Evolutionary conservation across 1,140 invertebrate species (phyloP).

Genomic region (Sarcophaga peregrina): DNA sequence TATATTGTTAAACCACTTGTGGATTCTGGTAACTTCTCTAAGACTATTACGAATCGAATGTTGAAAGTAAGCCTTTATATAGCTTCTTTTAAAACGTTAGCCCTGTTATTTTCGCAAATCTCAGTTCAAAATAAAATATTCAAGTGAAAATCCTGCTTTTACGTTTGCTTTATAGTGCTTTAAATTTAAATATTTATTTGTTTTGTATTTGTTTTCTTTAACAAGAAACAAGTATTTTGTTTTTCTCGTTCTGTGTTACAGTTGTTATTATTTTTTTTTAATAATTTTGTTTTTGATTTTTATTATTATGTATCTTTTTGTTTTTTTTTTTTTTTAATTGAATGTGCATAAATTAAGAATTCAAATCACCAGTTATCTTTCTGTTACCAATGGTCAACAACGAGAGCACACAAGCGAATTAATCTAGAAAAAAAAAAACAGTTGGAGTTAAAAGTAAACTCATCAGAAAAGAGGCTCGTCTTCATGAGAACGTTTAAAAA

Average conservation of each 20-base stretch:
- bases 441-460: neutral
- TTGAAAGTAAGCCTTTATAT: slow-evolving; percentile 51
- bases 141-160: slow-evolving; percentile 60
- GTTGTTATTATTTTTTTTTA: slow-evolving; percentile 48
- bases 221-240: slow-evolving; percentile 64
- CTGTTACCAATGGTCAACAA: neutral
- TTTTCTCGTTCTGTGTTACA: slow-evolving; percentile 55
- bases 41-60: slow-evolving; percentile 4
- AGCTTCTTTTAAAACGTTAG: slow-evolving; percentile 41
- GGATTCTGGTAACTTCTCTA: neutral
- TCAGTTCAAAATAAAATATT: slow-evolving; percentile 41
- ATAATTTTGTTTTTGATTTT: slow-evolving; percentile 42
- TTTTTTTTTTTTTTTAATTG: too few species aligned
- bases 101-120: neutral
- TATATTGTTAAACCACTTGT: neutral
- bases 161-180: neutral
- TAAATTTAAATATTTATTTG: slow-evolving; percentile 38
- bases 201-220: slow-evolving; percentile 30
- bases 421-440: neutral
- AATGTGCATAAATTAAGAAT: slow-evolving; percentile 32
- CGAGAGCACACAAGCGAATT: neutral
- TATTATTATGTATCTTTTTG: too few species aligned
- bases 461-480: neutral
- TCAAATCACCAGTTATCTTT: neutral
- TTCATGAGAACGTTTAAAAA: too few species aligned